Evolutionary conservation across 2,797 vertebrate species (phyloP), one percentile per base, ranked within the genome.

Genomic region (Carcharodon carcharias): DNA sequence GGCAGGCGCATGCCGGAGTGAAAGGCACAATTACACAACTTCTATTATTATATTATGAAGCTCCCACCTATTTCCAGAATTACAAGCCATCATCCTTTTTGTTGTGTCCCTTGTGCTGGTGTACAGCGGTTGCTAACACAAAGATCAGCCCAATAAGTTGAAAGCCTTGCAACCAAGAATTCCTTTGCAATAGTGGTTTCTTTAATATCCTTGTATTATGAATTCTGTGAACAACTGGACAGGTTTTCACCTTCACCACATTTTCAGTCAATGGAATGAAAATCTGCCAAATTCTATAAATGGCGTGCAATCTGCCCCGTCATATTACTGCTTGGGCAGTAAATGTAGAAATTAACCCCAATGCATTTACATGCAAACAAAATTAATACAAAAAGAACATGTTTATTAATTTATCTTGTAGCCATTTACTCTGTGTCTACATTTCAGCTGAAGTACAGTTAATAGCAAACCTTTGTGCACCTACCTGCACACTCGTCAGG

Each of bases 401-500:
- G 4, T 6, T 7, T 12, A 1, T 40, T 93, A 40, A 7, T 67
- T 67, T 67, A 67, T n/a, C 8, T 11, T 5, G 6, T 11, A 67
- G 93, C 31, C 35, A 61, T 91, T n/a, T 61, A 92, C 7, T 23
- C 31, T 0, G n/a, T 21, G n/a, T 65, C 21, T 45, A 63, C 14
- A 67, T 67, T 45, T 93, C 35, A 93, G n/a, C 91, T 40, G 6
- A 23, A 67, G 9, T 67, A 67, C 40, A 65, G 7, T 67, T 93
- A 21, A 93, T 45, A 61, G 56, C 28, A 93, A 65, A 93, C 6
- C 16, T 67, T 40, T 58, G n/a, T 96, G 80, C 96, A 87, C 97
- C 97, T 97, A 99, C 99, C 99, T 99, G 99, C 94, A 99, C 98
- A 96, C 99, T 99, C 97, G 98, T 98, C 96, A 99, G 98, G 26